Percentiles rank a stretch among this genome's conserved stretches.
Evolutionary conservation across 1,140 invertebrate genomes (phyloP).

Genomic region (Atta cephalotes): DNA sequence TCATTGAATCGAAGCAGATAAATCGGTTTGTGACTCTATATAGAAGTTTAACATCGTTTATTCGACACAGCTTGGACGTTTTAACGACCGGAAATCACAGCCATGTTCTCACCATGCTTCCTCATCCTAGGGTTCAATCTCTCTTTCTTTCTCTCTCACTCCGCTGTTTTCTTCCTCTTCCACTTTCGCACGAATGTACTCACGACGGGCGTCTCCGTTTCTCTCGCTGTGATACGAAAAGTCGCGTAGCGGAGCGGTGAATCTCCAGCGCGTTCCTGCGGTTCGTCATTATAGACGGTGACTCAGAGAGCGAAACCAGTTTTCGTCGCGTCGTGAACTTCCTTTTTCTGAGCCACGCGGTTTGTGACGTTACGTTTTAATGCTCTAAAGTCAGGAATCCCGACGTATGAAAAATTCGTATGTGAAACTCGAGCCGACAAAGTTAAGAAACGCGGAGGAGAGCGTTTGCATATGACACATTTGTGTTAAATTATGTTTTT

Average conservation of each 20-base stretch:
- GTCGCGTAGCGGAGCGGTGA: conserved; percentile 68
- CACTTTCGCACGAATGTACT: conserved; percentile 9
- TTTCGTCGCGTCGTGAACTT: conserved; percentile 72
- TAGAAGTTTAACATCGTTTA: conserved; percentile 25
- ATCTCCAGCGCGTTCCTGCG: conserved; percentile 74
- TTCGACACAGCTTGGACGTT: conserved; percentile 57
- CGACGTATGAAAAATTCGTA: conserved; percentile 35
- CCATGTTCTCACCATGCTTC: conserved; percentile 70
- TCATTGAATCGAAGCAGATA: conserved; percentile 28
- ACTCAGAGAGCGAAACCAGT: conserved; percentile 84
- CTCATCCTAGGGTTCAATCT: conserved; percentile 31
- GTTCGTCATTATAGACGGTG: conserved; percentile 83
- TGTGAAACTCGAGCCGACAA: conserved; percentile 2
- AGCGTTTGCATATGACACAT: neutral
- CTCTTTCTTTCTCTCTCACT: conserved; percentile 27
- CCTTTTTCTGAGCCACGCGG: conserved; percentile 72
- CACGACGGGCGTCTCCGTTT: neutral
- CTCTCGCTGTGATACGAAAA: conserved; percentile 68
- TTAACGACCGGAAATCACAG: conserved; percentile 76
- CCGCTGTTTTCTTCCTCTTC: neutral
- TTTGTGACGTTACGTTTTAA: conserved; percentile 71
- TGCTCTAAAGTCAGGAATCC: conserved; percentile 42
- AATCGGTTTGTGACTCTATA: conserved; percentile 29
- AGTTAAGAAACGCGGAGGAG: neutral
- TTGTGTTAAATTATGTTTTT: neutral